phyloP scores from a whole-genome alignment of 2,797 vertebrate species.

The Pseudomugil gertrudae region DNA sequence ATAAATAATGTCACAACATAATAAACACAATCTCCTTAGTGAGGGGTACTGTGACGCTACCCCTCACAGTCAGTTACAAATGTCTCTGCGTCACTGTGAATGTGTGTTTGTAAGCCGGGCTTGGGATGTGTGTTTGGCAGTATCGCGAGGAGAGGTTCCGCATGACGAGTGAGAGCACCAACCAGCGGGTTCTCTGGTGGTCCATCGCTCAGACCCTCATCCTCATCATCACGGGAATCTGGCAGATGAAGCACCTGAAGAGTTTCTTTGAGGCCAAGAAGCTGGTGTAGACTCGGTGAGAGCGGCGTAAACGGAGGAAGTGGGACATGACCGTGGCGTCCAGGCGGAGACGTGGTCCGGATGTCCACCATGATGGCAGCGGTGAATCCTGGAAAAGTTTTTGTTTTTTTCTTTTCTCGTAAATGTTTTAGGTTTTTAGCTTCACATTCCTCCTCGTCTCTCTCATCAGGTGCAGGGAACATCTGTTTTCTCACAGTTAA shows the following conservation, averaged over 20 bases:
- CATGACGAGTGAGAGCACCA: slow-evolving; percentile 94
- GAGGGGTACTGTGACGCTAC: too few species aligned
- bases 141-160: slow-evolving; percentile 94
- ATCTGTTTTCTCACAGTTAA: too few species aligned
- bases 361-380: too few species aligned
- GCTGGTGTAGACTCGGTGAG: too few species aligned
- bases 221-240: slow-evolving; percentile 92
- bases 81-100: slow-evolving; percentile 26
- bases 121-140: too few species aligned
- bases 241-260: slow-evolving; percentile 96
- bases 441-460: background rate
- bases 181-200: slow-evolving; percentile 94
- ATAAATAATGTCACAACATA: too few species aligned
- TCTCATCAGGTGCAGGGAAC: too few species aligned
- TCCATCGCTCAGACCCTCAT: slow-evolving; percentile 94
- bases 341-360: slow-evolving; percentile 5
- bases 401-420: background rate
- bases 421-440: slow-evolving; percentile 16
- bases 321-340: background rate
- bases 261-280: slow-evolving; percentile 97
- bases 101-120: too few species aligned
- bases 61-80: too few species aligned
- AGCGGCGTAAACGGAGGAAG: background rate
- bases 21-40: too few species aligned
- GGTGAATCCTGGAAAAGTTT: background rate